These are phyloP conservation scores for Trididemnum miniatum DNA, from an alignment of 23 tunicate species.

Conservation along the genomic window DNA sequence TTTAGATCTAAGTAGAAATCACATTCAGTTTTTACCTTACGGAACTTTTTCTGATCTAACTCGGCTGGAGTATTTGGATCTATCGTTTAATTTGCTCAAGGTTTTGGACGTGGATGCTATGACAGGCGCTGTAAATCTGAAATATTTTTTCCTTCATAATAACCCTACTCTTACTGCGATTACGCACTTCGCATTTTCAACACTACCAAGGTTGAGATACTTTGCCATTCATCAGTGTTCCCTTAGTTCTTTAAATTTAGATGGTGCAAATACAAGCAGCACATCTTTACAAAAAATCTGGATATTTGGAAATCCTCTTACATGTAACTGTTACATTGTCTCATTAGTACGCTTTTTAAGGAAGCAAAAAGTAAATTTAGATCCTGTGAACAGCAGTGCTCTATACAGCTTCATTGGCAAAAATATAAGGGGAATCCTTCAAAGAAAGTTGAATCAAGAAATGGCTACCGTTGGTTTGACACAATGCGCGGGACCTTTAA, in stretches of 20 bases:
- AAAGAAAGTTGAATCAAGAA: neutral
- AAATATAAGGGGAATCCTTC: neutral
- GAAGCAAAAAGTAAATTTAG: constrained; percentile 16
- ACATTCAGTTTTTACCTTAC: constrained; percentile 1
- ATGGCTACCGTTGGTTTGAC: neutral
- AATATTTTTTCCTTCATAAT: constrained; percentile 44
- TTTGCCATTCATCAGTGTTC: constrained; percentile 51
- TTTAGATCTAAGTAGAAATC: constrained; percentile 52
- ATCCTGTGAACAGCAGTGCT: neutral
- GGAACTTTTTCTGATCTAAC: constrained; percentile 22
- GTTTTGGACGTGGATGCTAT: constrained; percentile 21
- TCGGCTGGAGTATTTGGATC: constrained; percentile 27
- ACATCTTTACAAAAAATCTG: constrained; percentile 34
- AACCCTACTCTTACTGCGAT: constrained; percentile 31
- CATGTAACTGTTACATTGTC: constrained; percentile 44
- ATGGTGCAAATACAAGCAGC: neutral
- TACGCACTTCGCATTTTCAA: neutral
- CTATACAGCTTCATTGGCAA: neutral
- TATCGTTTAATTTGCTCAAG: constrained; percentile 33
- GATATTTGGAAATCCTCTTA: constrained; percentile 62
- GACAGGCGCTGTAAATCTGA: constrained; percentile 18
- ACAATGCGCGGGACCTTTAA: constrained; percentile 37
- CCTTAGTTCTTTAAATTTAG: constrained; percentile 13
- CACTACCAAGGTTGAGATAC: constrained; percentile 19
- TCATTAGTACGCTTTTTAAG: constrained; percentile 39